Evolutionary conservation across 2,113 vertebrate genomes (phyloP).

Genomic region (Neopipo cinnamomea): DNA sequence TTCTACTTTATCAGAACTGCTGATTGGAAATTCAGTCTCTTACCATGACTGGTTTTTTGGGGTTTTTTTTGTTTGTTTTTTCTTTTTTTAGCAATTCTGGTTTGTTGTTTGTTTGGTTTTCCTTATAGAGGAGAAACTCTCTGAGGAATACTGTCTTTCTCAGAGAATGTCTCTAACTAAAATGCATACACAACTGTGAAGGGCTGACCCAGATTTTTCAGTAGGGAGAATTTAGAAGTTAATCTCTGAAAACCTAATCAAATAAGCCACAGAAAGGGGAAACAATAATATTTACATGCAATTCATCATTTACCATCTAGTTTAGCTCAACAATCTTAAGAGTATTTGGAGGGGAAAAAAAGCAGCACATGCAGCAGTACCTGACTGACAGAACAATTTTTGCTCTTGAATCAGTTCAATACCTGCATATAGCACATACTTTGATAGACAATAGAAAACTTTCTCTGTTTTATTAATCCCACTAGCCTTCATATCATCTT

Average conservation of each 20-base stretch:
- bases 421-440: background rate
- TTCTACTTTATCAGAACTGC: background rate
- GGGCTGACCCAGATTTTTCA: conserved; percentile 21
- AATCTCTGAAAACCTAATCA: background rate
- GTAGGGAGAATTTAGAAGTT: background rate
- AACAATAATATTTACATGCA: background rate
- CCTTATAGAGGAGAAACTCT: background rate
- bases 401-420: background rate
- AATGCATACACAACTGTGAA: background rate
- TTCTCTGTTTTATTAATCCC: background rate
- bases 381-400: background rate
- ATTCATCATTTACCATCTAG: background rate
- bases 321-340: background rate
- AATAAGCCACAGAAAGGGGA: background rate
- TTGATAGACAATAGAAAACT: background rate
- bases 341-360: background rate
- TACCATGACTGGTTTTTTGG: accelerated
- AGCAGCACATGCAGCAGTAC: background rate
- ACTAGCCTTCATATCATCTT: background rate
- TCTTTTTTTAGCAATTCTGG: background rate
- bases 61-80: too few relatives aligned
- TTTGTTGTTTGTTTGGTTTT: background rate
- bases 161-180: background rate
- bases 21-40: background rate
- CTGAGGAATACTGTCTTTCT: background rate